A percentile compares a stretch with the other conserved stretches of the same genome.
phyloP scores from a whole-genome alignment of 2,113 vertebrate genomes.

The Tachysurus fulvidraco region DNA sequence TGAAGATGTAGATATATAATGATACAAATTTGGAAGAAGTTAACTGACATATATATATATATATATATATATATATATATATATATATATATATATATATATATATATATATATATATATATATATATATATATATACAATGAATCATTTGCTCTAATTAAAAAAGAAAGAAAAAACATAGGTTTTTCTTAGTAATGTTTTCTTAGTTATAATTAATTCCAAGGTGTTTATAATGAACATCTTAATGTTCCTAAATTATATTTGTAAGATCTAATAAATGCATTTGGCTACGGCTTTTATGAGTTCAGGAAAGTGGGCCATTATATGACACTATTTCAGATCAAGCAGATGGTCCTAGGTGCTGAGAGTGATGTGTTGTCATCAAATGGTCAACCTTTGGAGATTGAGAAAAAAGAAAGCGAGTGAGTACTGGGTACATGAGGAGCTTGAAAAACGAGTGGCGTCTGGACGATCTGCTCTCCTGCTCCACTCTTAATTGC shows the following conservation, averaged over 20 bases:
- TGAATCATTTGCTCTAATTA: neutral
- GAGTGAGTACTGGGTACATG: constrained; percentile 18
- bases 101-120: neutral
- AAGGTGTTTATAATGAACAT: neutral
- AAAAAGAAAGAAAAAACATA: neutral
- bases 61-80: neutral
- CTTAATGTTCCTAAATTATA: neutral
- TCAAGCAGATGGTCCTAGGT: constrained; percentile 57
- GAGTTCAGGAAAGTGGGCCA: constrained; percentile 16
- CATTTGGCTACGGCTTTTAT: neutral
- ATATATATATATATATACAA: neutral
- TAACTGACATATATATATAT: neutral
- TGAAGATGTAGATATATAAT: neutral
- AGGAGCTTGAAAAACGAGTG: constrained; percentile 38
- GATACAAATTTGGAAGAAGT: neutral
- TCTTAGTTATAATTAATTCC: too few species aligned
- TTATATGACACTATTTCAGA: constrained; percentile 26
- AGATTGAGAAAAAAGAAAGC: constrained; percentile 23
- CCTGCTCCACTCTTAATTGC: constrained; percentile 55
- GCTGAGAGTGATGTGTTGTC: constrained; percentile 52
- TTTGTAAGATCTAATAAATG: neutral
- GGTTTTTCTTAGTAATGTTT: neutral
- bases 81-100: neutral
- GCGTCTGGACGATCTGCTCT: constrained; percentile 46
- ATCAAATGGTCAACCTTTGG: constrained; percentile 47